phyloP scores from a whole-genome alignment of 2,797 vertebrate genomes.

The Sphenodon punctatus region DNA sequence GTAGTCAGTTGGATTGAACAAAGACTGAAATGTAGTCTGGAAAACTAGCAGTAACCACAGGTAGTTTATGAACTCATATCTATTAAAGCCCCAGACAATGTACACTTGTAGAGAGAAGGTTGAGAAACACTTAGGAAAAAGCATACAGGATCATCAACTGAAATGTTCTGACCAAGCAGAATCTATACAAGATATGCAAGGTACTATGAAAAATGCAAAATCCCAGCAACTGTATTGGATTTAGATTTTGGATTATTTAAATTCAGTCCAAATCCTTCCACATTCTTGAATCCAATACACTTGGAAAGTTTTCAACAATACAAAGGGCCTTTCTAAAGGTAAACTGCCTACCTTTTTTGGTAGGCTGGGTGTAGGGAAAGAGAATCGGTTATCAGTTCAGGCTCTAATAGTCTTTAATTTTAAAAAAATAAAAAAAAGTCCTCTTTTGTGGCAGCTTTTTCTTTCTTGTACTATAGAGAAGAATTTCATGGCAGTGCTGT shows the following conservation, averaged over 20 bases:
- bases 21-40: background rate
- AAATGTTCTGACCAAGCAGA: background rate
- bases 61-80: background rate
- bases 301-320: background rate
- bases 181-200: background rate
- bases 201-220: background rate
- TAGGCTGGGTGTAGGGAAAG: background rate
- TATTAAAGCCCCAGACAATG: background rate
- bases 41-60: background rate
- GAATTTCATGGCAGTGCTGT: fast-evolving
- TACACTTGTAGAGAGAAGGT: background rate
- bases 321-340: background rate
- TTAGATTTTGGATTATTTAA: too few relatives aligned
- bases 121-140: too few relatives aligned
- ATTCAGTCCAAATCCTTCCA: too few relatives aligned
- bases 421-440: background rate
- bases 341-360: background rate
- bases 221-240: background rate
- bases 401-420: background rate
- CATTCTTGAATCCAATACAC: too few relatives aligned
- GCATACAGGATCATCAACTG: background rate
- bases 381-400: background rate
- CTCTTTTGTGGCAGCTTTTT: background rate
- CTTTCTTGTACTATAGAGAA: background rate
- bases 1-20: background rate